These are phyloP conservation scores for Desmophyllum pertusum DNA, from an alignment of 92 coral and sea anemone genomes.

Conservation along the genomic window DNA sequence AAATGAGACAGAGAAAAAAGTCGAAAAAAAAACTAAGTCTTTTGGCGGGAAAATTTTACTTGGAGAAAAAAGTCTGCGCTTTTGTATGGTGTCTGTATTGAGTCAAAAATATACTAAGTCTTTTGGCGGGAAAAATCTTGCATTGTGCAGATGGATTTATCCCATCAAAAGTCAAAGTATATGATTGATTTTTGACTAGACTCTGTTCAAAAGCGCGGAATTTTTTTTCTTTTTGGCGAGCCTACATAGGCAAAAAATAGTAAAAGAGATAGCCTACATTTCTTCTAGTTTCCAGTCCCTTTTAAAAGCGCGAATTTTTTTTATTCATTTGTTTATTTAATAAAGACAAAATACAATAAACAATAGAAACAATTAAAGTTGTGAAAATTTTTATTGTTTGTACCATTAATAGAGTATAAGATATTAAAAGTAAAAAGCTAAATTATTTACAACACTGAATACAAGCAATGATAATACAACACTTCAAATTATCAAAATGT, in stretches of 20 bases:
- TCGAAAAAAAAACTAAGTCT: neutral
- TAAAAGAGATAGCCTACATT: slow-evolving; percentile 1
- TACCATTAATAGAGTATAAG: no score
- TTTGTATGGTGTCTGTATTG: neutral
- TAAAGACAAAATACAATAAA: neutral
- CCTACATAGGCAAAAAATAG: neutral
- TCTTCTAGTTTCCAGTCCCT: neutral
- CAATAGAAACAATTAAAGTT: neutral
- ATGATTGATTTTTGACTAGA: neutral
- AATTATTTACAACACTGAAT: neutral
- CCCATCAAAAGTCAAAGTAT: slow-evolving; percentile 1
- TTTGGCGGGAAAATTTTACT: neutral
- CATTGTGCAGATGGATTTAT: neutral
- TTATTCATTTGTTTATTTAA: neutral
- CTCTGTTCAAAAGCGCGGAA: neutral
- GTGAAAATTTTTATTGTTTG: neutral
- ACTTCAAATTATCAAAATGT: neutral
- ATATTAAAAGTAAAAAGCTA: no score
- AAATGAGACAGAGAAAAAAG: neutral
- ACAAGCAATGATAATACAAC: neutral
- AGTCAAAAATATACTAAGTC: slow-evolving; percentile 5
- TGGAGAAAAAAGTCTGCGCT: neutral
- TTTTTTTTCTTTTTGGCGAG: neutral
- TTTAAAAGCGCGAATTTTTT: neutral
- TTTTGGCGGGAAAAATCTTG: slow-evolving; percentile 5